Base-by-base conservation (phyloP, 2,113 vertebrate species). In the Australoheros scitulus region DNA sequence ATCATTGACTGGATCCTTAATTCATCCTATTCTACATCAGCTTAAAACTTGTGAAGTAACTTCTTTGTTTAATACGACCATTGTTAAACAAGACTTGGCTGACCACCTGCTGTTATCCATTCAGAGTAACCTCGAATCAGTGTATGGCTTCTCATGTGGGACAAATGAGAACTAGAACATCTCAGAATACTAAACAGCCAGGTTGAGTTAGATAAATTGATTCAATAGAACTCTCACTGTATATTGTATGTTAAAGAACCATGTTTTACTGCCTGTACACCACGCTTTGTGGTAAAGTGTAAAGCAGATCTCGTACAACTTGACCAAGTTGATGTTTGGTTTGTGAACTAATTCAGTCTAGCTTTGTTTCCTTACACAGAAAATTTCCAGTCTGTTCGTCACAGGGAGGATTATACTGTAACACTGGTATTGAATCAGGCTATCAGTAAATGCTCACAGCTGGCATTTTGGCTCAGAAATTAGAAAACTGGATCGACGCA, bases 91-190 rank as follows among this genome's bases (percentile, higher is more conserved):
- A 14, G 11, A 55, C 68, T 72, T 34, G 47, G 47, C 47, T 14
- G 47, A 34, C 47, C 26, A 34, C 68, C 68, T 72, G 68, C 47
- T 55, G 68, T 55, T 72, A 14, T 55, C 18, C 47, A 72, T 55
- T 72, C 68, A 32, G 17, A 14, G 26, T 9, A 55, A 72, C 68
- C 32, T 6, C 17, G n/a, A 14, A 32, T 32, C 26, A n/a, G 68
- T 72, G 68, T 72, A 55, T n/a, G 68, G 26, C 26, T 72, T 72
- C 43, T 43, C 68, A 72, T 26, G 20, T 55, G 68, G 26, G 47
- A 72, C 26, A 72, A 70, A 72, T 72, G 68, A 52, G 68, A 55
- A 55, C 26, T 55, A 34, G 47, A 72, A 55, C 13, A 10, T 55
- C 68, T 3, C n/a, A 4, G 68, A 72, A 72, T 72, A 72, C 68